phyloP scores from a whole-genome alignment of 2,888 invertebrate genomes.

The Ichneumoninae sp. region DNA sequence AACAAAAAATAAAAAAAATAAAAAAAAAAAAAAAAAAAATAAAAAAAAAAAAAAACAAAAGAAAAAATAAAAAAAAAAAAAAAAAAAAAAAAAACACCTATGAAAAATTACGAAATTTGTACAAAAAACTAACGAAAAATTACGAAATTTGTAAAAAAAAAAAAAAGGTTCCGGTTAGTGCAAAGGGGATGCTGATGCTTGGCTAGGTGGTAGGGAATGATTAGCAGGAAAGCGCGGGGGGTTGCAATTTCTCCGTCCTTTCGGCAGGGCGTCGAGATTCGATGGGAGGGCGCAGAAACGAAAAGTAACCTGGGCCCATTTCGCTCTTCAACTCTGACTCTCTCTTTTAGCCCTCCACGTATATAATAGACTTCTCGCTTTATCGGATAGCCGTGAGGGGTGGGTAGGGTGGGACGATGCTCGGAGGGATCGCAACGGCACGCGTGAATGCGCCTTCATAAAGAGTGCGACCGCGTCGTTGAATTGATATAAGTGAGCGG shows the following conservation, averaged over 20 bases:
- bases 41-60: too few species aligned
- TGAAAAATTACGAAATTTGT: too few species aligned
- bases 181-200: background rate
- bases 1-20: too few species aligned
- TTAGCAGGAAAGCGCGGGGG: background rate
- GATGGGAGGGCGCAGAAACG: slow-evolving; percentile 1
- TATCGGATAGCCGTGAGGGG: background rate
- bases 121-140: too few species aligned
- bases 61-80: too few species aligned
- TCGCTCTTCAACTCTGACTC: slow-evolving; percentile 21
- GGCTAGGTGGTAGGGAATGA: background rate
- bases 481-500: slow-evolving; percentile 84
- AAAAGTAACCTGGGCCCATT: slow-evolving; percentile 7
- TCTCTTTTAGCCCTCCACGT: background rate
- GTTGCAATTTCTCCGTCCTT: background rate
- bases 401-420: slow-evolving; percentile 50
- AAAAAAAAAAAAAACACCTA: too few species aligned
- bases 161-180: too few species aligned
- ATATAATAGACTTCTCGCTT: slow-evolving; percentile 18
- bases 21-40: too few species aligned
- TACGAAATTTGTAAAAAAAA: too few species aligned
- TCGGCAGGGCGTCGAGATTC: background rate
- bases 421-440: slow-evolving; percentile 70
- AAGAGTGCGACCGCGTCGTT: slow-evolving; percentile 77
- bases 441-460: slow-evolving; percentile 83